Evolutionary conservation across 1,140 invertebrate species (phyloP).

Genomic region (Notospermus geniculatus): DNA sequence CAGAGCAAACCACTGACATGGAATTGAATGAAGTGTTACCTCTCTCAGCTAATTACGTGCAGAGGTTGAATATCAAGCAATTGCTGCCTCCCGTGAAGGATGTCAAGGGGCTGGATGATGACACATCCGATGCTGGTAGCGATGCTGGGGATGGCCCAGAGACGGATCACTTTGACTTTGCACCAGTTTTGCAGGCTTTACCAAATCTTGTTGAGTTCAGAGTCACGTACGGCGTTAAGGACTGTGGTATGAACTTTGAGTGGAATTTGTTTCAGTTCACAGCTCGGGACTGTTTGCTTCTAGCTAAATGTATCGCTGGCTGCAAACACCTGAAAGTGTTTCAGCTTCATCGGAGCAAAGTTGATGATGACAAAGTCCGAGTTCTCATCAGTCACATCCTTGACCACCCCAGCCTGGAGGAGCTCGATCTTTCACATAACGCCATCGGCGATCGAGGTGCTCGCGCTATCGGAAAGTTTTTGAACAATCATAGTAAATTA

Average conservation of each 20-base stretch:
- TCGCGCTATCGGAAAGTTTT: constrained; percentile 53
- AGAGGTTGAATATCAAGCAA: constrained; percentile 49
- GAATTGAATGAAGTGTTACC: constrained; percentile 46
- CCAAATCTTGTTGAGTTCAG: constrained; percentile 50
- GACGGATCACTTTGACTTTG: constrained; percentile 56
- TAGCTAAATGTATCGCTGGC: constrained; percentile 51
- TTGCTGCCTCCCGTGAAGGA: constrained; percentile 55
- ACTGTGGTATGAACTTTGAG: constrained; percentile 59
- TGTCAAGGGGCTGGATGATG: constrained; percentile 49
- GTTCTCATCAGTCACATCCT: constrained; percentile 53
- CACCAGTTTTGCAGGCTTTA: constrained; percentile 42
- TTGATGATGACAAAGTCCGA: constrained; percentile 53
- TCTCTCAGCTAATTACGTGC: constrained; percentile 49
- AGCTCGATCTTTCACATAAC: constrained; percentile 55
- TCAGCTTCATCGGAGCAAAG: constrained; percentile 45
- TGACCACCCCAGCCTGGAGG: constrained; percentile 47
- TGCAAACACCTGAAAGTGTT: constrained; percentile 48
- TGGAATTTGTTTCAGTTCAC: constrained; percentile 58
- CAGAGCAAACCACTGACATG: constrained; percentile 48
- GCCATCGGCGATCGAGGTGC: constrained; percentile 53
- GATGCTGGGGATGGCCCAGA: constrained; percentile 51
- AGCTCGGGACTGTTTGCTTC: constrained; percentile 50
- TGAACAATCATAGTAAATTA: constrained; percentile 52
- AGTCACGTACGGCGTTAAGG: constrained; percentile 51
- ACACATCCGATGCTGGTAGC: constrained; percentile 47